Base-by-base conservation (phyloP, 1,140 invertebrate genomes). In the Littorina saxatilis region DNA sequence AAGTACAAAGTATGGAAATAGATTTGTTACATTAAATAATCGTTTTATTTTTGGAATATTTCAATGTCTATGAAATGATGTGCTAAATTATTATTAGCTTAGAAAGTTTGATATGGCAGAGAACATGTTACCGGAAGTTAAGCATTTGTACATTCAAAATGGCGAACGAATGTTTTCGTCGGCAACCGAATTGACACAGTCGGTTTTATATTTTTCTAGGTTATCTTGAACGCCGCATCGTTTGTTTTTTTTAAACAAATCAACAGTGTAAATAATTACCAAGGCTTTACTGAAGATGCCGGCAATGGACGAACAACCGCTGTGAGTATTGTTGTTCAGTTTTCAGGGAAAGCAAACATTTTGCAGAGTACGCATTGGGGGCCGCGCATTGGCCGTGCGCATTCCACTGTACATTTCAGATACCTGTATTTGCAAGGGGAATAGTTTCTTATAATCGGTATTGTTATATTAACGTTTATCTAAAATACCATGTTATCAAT, bases 101-200 rank as follows among this genome's bases (percentile, higher is more conserved):
- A n/a, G n/a, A 50, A 50, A 50, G 20, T 50, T 50, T 9, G 47
- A 20, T 50, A 11, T 50, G 47, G 47, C 9, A 50, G n/a, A n/a
- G n/a, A n/a, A n/a, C n/a, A n/a, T n/a, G n/a, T n/a, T n/a, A 68
- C 66, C 66, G 66, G 66, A 68, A 68, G 35, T 68, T 68, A 39
- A 7, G 23, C 15, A 5, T 68, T 68, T 68, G 32, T 68, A 68
- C 32, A 40, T 68, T 63, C 55, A 75, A 82, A 27, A 66, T 66
- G 55, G 80, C 55, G 20, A 55, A 55, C n/a, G 50, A 77, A 82
- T 82, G 80, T 82, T 82, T 66, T 82, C 80, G 74, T 77, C 80
- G 74, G 80, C 80, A 82, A 82, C 80, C 73, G 35, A 32, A 63
- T 5, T 63, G 61, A 63, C n/a, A 29, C 11, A n/a, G n/a, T n/a